A percentile compares a stretch with the other conserved stretches of the same genome.
Conservation (phyloP, 1,140 invertebrate genomes). For the Drosophila cardini region DNA sequence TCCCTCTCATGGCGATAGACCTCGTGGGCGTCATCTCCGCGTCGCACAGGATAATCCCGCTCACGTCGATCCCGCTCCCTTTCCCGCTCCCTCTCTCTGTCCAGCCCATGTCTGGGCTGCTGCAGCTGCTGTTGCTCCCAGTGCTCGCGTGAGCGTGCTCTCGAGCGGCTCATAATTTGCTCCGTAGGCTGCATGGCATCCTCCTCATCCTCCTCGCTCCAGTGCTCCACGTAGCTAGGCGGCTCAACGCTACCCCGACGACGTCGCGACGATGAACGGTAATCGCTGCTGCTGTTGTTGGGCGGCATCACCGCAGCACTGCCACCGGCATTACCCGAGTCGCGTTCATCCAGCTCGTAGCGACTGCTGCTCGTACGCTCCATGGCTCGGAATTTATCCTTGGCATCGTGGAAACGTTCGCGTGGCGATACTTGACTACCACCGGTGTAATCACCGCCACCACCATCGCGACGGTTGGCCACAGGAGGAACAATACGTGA, state of each 20-base stretch:
- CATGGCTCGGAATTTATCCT: slow-evolving; percentile 92
- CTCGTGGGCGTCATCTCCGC: slow-evolving; percentile 54
- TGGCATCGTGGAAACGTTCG: slow-evolving; percentile 92
- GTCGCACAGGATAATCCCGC: slow-evolving; percentile 52
- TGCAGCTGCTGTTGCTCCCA: slow-evolving; percentile 62
- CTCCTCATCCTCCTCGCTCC: slow-evolving; percentile 75
- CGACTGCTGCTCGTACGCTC: slow-evolving; percentile 87
- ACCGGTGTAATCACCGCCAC: slow-evolving; percentile 15
- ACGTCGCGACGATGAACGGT: slow-evolving; percentile 63
- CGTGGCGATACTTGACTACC: slow-evolving; percentile 86
- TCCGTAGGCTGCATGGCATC: slow-evolving; percentile 7
- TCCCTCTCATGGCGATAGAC: slow-evolving; percentile 59
- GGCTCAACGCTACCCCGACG: slow-evolving; percentile 67
- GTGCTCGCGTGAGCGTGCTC: slow-evolving; percentile 73
- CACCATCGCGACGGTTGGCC: slow-evolving; percentile 31
- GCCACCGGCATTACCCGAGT: slow-evolving; percentile 5
- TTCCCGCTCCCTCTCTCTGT: slow-evolving; percentile 43
- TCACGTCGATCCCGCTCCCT: slow-evolving; percentile 42
- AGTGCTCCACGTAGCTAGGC: slow-evolving; percentile 62
- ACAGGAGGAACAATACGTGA: slow-evolving; percentile 12
- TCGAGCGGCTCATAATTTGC: slow-evolving; percentile 54
- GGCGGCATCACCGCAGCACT: neutral
- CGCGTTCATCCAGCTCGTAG: slow-evolving; percentile 85
- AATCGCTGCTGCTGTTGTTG: slow-evolving; percentile 24
- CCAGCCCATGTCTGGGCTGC: slow-evolving; percentile 27